Evolutionary conservation across 2,797 vertebrate species (phyloP), one percentile per base, ranked within the genome.

Genomic region (Meda fulgida): DNA sequence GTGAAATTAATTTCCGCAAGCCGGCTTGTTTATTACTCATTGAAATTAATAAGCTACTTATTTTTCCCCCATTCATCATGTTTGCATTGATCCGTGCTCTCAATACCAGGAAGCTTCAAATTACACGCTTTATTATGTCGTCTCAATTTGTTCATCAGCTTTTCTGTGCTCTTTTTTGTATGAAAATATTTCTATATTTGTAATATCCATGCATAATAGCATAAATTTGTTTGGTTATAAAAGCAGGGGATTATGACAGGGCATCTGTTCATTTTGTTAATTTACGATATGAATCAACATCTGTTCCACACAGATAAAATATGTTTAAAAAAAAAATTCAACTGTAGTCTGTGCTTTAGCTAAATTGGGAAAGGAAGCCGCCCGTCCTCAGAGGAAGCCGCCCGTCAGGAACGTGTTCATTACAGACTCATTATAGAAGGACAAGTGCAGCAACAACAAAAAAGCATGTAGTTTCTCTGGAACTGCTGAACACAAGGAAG

Each of bases 231-330:
- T 83, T 76, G 48, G 67, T 51, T 82, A 66, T 48, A 83, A 85
- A 79, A 83, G 69, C 83, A 66, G 18, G 10, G 63, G 83, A 85
- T 89, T 89, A 92, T 81, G 81, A 72, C 48, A 81, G 75, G 63
- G 31, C 78, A 80, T 90, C 89, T 83, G 84, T 84, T 89, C 72
- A 85, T 90, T 91, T 89, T 55, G 34, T 86, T 90, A 88, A 92
- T 90, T n/a, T 90, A 65, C 66, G 78, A 78, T 87, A 86, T 87
- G 82, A 89, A 89, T 87, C 84, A n/a, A 76, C 85, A 89, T 90
- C 87, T 90, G 84, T 79, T 89, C 67, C 69, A 60, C 84, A 73
- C 87, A 87, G 86, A 38, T 38, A 7, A 7, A 38, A 38, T 5
- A 31, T n/a, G n/a, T 40, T 40, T 9, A 11, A 43, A 43, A 43